These are phyloP conservation scores for Nebria brevicollis DNA, from an alignment of 2,888 invertebrate genomes.

Conservation along the genomic window DNA sequence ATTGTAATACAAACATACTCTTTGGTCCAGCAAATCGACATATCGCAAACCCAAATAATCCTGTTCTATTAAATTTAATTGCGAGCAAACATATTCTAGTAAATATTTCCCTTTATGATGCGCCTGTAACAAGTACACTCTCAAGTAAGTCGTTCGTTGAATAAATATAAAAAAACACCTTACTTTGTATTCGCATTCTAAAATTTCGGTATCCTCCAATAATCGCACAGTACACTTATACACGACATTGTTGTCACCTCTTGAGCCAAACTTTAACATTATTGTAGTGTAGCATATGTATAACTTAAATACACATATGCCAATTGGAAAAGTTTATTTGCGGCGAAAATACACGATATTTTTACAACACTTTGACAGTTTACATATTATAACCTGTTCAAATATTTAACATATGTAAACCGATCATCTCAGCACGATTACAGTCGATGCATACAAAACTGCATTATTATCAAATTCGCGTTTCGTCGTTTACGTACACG, in stretches of 20 bases:
- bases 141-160: slow-evolving; percentile 38
- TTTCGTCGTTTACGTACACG: not conserved
- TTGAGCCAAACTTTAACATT: slow-evolving; percentile 65
- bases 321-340: not conserved
- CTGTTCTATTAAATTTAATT: slow-evolving; percentile 89
- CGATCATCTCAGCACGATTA: not conserved
- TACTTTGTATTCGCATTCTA: slow-evolving; percentile 94
- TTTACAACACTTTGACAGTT: slow-evolving; percentile 2
- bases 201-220: slow-evolving; percentile 89
- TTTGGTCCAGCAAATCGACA: slow-evolving; percentile 87
- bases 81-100: slow-evolving; percentile 89
- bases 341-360: not conserved
- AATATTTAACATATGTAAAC: slow-evolving; percentile 1
- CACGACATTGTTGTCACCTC: slow-evolving; percentile 80
- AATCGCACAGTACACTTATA: slow-evolving; percentile 90
- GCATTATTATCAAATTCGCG: not conserved
- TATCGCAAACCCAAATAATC: slow-evolving; percentile 95
- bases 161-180: slow-evolving; percentile 50
- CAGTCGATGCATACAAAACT: not conserved
- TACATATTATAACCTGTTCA: slow-evolving; percentile 3
- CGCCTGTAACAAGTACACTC: slow-evolving; percentile 69
- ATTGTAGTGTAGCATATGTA: slow-evolving; percentile 50
- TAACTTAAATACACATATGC: slow-evolving; percentile 4
- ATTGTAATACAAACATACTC: slow-evolving; percentile 67
- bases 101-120: slow-evolving; percentile 90